Base-by-base conservation (phyloP, 2,797 vertebrate species). In the Lepus oiostolus region DNA sequence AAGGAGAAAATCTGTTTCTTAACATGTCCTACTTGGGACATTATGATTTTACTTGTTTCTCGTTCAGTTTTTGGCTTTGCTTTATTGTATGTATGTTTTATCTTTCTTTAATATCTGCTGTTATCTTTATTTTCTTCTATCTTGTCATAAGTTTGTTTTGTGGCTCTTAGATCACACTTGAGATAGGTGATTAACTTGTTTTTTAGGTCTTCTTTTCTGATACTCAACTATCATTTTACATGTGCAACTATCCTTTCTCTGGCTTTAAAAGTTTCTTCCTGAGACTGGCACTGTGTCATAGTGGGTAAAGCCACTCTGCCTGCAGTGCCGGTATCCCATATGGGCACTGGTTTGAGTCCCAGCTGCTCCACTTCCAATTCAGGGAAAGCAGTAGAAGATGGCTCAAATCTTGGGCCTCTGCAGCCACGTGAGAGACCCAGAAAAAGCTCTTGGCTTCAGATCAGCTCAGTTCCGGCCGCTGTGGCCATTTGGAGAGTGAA, bases 1-100 rank as follows among this genome's bases (percentile, higher is more conserved):
- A 88, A 88, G 63, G 47, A 88, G 63, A 88, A 89, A 68, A 75
- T 88, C 77, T 85, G 72, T 88, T 88, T 79, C 12, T 79, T 89
- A 68, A 79, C 30, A 32, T 19, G 26, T 54, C 52, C 17, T 79
- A 19, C 42, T 77, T 38, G 24, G 6, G 4, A 54, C n/a, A 52
- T 54, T 52, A 47, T 1, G 32, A 7, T 50, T 63, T 47, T 62
- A 47, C 26, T 88, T 63, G 62, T 75, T 13, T 87, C 75, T 76
- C 38, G 28, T 2, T 42, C 60, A 65, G 30, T 3, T 32, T 85
- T 63, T 76, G 52, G 11, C 68, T 85, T 72, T 70, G 30, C 24
- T 65, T 82, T 82, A 2, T 52, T 70, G 13, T 35, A 68, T 68
- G 7, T 85, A 13, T 71, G 54, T 60, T 65, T 63, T 11, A 30